Percentiles rank a stretch among this genome's conserved stretches.
Evolutionary conservation across 2,113 vertebrate genomes (phyloP).

Genomic region (Vimba vimba): DNA sequence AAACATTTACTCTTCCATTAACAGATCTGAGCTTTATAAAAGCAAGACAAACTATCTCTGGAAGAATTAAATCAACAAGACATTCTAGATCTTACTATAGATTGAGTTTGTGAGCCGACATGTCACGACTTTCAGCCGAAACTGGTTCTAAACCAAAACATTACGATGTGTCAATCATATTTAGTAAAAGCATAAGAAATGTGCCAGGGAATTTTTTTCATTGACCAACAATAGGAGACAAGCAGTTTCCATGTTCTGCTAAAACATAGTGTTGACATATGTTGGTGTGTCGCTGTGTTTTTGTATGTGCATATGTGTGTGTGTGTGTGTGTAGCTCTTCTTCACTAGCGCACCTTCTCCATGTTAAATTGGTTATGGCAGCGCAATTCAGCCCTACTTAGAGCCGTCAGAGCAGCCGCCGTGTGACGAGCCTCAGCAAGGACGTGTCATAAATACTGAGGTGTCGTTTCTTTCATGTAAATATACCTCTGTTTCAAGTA

Average conservation of each 20-base stretch:
- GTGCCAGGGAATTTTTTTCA: conserved; percentile 18
- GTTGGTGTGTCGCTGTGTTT: conserved; percentile 35
- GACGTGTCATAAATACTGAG: conserved; percentile 55
- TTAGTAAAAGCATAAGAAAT: neutral
- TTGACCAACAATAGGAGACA: neutral
- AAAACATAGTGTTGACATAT: neutral
- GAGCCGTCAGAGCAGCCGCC: conserved; percentile 49
- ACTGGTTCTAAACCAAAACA: neutral
- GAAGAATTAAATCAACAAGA: conserved; percentile 11
- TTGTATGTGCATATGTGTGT: conserved; percentile 13
- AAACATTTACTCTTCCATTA: conserved; percentile 37
- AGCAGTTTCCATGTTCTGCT: conserved; percentile 13
- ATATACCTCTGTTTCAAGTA: conserved; percentile 49
- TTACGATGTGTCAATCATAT: conserved; percentile 14
- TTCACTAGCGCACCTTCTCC: conserved; percentile 46
- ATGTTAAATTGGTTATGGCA: conserved; percentile 61
- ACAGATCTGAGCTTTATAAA: neutral
- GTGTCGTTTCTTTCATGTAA: conserved; percentile 52
- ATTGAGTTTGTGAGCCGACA: neutral
- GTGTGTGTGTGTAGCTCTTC: conserved; percentile 35
- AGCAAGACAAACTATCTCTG: neutral
- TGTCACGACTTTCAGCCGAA: neutral
- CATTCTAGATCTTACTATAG: neutral
- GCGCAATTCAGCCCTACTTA: conserved; percentile 53
- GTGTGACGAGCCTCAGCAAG: conserved; percentile 51